Evolutionary conservation across 1,140 invertebrate genomes (phyloP).

Genomic region (Drosophila rhopaloa): DNA sequence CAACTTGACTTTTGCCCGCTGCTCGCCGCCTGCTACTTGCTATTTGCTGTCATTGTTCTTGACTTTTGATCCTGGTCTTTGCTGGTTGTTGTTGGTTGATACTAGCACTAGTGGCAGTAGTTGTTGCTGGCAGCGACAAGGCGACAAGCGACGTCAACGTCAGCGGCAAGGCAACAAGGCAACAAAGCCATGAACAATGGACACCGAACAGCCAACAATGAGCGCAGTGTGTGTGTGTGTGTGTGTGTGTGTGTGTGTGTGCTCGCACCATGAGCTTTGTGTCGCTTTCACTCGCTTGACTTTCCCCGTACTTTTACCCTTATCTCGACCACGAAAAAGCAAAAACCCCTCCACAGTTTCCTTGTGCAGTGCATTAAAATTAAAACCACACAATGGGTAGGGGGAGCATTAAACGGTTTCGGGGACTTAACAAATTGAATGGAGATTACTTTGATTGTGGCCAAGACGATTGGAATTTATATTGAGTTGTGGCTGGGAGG

Average conservation of each 20-base stretch:
- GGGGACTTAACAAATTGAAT: conserved; percentile 44
- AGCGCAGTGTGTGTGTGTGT: conserved; percentile 15
- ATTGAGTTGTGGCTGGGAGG: neutral
- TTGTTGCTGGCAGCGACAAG: conserved; percentile 71
- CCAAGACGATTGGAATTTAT: conserved; percentile 20
- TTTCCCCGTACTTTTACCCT: neutral
- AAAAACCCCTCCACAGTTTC: neutral
- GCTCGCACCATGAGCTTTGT: conserved; percentile 33
- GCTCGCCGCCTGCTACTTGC: conserved; percentile 44
- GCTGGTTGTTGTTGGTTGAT: conserved; percentile 3
- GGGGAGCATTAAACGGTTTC: conserved; percentile 26
- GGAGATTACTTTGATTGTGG: conserved; percentile 49
- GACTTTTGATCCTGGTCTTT: conserved; percentile 69
- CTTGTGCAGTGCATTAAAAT: conserved; percentile 39
- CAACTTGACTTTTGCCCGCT: conserved; percentile 76
- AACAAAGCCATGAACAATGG: conserved; percentile 69
- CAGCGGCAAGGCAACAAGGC: conserved; percentile 79
- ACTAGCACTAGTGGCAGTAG: neutral
- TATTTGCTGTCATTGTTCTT: conserved; percentile 76
- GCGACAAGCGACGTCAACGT: conserved; percentile 77
- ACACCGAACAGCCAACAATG: conserved; percentile 46
- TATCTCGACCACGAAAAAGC: neutral
- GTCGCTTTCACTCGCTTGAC: conserved; percentile 66
- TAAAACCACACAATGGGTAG: conserved; percentile 24
- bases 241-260: conserved; percentile 1